Base-by-base conservation (phyloP, 2,113 vertebrate genomes). In the Stercorarius parasiticus region DNA sequence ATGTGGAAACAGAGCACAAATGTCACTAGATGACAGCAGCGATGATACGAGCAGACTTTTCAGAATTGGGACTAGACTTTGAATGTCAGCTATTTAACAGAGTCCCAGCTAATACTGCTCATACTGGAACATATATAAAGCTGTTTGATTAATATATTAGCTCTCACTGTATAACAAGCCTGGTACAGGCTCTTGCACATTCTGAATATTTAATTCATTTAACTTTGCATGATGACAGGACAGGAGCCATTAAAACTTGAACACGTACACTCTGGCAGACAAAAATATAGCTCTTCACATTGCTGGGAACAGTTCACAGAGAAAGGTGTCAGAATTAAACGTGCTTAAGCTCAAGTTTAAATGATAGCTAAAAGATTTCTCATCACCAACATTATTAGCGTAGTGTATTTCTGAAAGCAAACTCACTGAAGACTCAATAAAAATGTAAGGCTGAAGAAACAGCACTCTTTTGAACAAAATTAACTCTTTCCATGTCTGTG, bases 131-230 rank as follows among this genome's bases (percentile, higher is more conserved):
- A 86, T 79, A 85, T n/a, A 93, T 94, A 92, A 95, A 91, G 88
- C 76, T 92, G 55, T 88, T 93, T 94, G 92, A 94, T 95, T 96
- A 96, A 93, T 94, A 67, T 90, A 93, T 96, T 92, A 88, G 64
- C 79, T 93, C 76, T 94, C 74, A 90, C 78, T 81, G 53, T 47
- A 20, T 88, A 93, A 96, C 85, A 93, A 96, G 71, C 78, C 67
- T 90, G 66, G 56, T 58, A 65, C 1, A 2, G 90, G 67, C 53
- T 53, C 80, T 73, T 81, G 80, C 71, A 87, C 82, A 86, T 82
- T 94, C 71, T 94, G 79, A 93, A 92, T 96, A 93, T 86, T 92
- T 96, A 95, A 88, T 95, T 86, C 49, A 76, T 93, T 95, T 94
- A 88, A 90, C 85, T 90, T 72, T 92, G 71, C 50, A 50, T 83